Evolutionary conservation across 2,113 vertebrate genomes (phyloP), one percentile per base, ranked within the genome.

Genomic region (Gambusia affinis): DNA sequence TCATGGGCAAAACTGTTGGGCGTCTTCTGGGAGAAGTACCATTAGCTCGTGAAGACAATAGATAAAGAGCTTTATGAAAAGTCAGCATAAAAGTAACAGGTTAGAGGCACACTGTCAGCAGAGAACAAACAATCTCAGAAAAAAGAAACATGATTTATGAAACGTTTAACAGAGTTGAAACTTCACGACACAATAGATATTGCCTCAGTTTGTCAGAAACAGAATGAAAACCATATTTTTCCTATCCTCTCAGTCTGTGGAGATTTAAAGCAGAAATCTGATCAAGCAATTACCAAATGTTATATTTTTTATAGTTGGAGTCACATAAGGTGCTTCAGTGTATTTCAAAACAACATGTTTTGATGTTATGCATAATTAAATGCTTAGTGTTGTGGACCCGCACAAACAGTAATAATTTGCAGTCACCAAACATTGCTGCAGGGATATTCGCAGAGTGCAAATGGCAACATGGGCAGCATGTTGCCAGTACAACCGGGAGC

Each of bases 381-480:
- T 79, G 61, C 57, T 80, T 70, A 28, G 47, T 67, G 72, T 71
- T 64, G 64, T 83, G 63, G 73, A 64, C 61, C 69, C 62, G 24
- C 78, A 77, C 35, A 54, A 54, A 54, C 29, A 75, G 30, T 69
- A 83, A 81, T 80, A 69, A 83, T 71, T 87, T 70, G 69, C 57
- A 47, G 37, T 74, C 73, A 83, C 39, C 76, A 68, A 70, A 79
- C 75, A 80, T 79, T 60, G 82, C 86, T 84, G 83, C 35, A 47
- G 69, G 78, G 78, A 75, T 69, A 75, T 75, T 83, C 73, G 35
- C 64, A 42, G 63, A 79, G 85, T 79, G 84, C 82, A 88, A 87
- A 90, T 85, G 74, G 87, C 84, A 81, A 76, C 47, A 57, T 33
- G 74, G 70, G n/a, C 31, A 30, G 76, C 80, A 68, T 74, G 83